Conservation (phyloP, 2,113 vertebrate species). For the Columbina picui region DNA sequence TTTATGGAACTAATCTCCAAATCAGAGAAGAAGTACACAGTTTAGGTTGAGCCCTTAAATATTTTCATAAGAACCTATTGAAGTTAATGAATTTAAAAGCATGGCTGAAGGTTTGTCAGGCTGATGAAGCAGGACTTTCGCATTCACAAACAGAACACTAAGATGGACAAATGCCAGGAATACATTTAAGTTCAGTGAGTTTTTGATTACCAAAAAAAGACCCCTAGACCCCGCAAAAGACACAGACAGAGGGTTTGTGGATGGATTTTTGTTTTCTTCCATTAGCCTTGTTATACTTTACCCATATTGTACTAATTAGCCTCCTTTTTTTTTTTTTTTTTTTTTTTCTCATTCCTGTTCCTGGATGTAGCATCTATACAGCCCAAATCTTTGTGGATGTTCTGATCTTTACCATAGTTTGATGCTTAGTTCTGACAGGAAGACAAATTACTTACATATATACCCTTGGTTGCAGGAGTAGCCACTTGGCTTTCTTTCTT, state of each 20-base stretch:
- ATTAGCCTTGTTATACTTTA: neutral
- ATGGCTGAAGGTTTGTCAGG: neutral
- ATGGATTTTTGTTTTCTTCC: neutral
- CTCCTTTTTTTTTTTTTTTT: neutral
- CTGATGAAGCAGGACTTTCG: neutral
- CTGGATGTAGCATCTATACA: neutral
- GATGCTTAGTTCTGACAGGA: neutral
- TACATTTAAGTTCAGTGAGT: neutral
- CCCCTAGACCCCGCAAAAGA: neutral
- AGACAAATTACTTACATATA: neutral
- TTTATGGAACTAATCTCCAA: neutral
- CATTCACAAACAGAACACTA: neutral
- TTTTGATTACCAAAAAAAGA: neutral
- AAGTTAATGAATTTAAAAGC: neutral
- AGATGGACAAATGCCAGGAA: neutral
- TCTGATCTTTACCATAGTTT: neutral
- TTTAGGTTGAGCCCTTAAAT: neutral
- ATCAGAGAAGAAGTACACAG: neutral
- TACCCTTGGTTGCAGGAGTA: neutral
- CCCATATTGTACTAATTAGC: neutral
- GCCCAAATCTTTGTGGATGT: neutral
- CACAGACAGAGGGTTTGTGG: fast-evolving
- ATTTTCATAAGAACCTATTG: neutral
- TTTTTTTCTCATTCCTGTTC: neutral
- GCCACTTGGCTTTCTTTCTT: neutral